Conservation (phyloP, 2,797 vertebrate genomes). For the Hylomyscus alleni region DNA sequence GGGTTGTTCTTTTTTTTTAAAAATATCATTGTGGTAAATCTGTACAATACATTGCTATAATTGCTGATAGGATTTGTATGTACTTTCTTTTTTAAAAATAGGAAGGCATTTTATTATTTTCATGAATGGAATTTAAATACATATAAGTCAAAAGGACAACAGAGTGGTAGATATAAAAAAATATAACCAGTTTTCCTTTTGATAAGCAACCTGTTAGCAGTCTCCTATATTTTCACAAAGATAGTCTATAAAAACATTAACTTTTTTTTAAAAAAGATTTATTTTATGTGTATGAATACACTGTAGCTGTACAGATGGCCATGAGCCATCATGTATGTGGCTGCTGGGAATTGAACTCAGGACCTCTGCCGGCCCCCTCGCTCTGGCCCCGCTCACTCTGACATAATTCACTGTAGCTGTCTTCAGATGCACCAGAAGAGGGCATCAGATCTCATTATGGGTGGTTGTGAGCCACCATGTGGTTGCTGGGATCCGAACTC, state of each 20-base stretch:
- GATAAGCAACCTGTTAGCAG: neutral
- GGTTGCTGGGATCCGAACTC: no score
- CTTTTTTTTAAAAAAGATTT: no score
- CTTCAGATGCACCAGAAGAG: no score
- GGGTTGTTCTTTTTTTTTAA: neutral
- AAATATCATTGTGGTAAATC: neutral
- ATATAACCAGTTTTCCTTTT: neutral
- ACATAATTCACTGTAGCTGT: no score
- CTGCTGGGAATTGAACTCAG: no score
- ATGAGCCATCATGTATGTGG: no score
- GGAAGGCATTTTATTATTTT: conserved; percentile 27
- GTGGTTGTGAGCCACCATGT: no score
- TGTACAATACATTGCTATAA: neutral
- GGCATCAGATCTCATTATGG: no score
- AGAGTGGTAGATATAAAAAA: conserved; percentile 21
- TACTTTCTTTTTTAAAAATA: neutral
- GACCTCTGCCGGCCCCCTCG: no score
- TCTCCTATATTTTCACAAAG: neutral
- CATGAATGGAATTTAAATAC: conserved; percentile 16
- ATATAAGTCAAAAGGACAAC: conserved; percentile 32
- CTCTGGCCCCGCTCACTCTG: no score
- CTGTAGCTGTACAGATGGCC: no score
- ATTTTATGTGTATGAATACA: no score
- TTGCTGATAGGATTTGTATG: neutral
- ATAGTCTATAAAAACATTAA: neutral